Evolutionary conservation across 2,113 vertebrate species (phyloP).

Genomic region (Tringa solitaria): DNA sequence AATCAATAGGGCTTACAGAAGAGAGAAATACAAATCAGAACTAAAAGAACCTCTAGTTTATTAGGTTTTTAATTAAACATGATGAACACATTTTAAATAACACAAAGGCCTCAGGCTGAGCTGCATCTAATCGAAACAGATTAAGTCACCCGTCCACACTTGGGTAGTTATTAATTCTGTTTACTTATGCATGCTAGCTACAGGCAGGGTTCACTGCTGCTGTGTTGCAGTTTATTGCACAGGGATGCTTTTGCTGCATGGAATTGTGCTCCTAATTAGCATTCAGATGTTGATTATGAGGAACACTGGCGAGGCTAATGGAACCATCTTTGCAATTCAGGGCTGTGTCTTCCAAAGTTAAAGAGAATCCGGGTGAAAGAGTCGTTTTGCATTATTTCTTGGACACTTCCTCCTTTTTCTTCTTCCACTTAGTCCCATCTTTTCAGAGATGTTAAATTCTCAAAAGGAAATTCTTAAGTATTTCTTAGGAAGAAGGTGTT

Average conservation of each 20-base stretch:
- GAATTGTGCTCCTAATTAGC: constrained; percentile 59
- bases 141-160: constrained; percentile 75
- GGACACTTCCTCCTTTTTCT: background rate
- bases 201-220: constrained; percentile 56
- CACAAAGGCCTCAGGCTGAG: constrained; percentile 68
- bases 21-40: constrained; percentile 39
- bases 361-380: background rate
- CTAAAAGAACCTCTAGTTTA: constrained; percentile 46
- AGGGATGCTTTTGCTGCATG: constrained; percentile 65
- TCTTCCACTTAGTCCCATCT: background rate
- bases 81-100: constrained; percentile 77
- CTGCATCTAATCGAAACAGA: constrained; percentile 72
- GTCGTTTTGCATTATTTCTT: background rate
- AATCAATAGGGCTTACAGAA: constrained; percentile 12
- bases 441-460: background rate
- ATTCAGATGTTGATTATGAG: constrained; percentile 62
- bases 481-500: background rate
- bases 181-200: constrained; percentile 73
- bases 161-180: constrained; percentile 72
- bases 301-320: constrained; percentile 31
- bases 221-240: constrained; percentile 56
- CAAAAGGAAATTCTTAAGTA: background rate
- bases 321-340: constrained; percentile 53
- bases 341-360: background rate
- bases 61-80: constrained; percentile 82